Evolutionary conservation across 2,113 vertebrate genomes (phyloP).

Genomic region (Rhea pennata): DNA sequence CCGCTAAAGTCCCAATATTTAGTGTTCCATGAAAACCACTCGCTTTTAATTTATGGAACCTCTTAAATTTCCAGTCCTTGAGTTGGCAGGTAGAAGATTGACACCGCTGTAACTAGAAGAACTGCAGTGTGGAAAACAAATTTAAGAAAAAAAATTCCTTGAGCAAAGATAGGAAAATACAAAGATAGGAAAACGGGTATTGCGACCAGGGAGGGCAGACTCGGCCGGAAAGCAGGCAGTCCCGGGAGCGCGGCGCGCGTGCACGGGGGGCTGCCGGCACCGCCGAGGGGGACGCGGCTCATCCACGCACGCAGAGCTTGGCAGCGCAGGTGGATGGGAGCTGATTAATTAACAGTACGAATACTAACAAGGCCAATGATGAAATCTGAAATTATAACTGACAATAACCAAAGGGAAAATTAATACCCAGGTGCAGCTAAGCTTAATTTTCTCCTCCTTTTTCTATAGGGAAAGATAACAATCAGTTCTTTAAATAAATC

Average conservation of each 20-base stretch:
- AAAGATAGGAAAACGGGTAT: neutral
- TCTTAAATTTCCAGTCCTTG: neutral
- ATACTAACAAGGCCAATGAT: neutral
- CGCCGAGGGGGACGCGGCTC: neutral
- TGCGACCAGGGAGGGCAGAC: neutral
- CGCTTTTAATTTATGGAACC: neutral
- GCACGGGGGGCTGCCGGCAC: neutral
- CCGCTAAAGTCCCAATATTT: neutral
- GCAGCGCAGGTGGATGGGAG: neutral
- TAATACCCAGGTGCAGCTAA: neutral
- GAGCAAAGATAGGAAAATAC: neutral
- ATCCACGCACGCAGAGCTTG: neutral
- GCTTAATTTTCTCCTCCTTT: neutral
- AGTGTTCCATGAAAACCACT: neutral
- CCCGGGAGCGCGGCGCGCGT: neutral
- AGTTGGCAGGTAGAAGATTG: neutral
- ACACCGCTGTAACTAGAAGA: neutral
- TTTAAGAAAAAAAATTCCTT: neutral
- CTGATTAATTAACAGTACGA: neutral
- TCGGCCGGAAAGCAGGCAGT: neutral
- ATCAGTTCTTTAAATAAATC: slow-evolving; percentile 39
- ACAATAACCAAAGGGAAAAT: slow-evolving; percentile 36
- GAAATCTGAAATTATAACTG: slow-evolving; percentile 45
- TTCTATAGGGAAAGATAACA: slow-evolving; percentile 12
- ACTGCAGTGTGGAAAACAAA: neutral